phyloP scores from a whole-genome alignment of 2,888 invertebrate genomes.

The Nymphalis polychloros region DNA sequence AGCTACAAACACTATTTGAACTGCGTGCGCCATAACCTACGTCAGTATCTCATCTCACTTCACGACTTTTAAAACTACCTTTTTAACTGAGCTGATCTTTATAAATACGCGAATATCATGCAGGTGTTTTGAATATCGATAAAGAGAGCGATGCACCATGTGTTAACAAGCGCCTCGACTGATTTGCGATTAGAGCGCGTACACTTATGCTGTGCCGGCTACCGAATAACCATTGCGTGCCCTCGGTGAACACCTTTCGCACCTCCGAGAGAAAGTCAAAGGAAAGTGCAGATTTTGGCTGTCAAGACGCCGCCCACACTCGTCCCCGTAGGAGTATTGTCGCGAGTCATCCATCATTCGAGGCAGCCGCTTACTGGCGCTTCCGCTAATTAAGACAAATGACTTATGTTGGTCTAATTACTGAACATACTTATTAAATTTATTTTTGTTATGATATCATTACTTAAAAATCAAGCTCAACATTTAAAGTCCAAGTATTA shows the following conservation, averaged over 20 bases:
- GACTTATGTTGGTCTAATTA: conserved; percentile 22
- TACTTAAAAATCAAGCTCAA: background rate
- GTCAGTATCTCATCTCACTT: conserved; percentile 60
- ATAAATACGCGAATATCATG: conserved; percentile 69
- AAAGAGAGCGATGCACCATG: conserved; percentile 61
- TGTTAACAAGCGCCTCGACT: conserved; percentile 48
- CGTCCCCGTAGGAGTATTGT: conserved; percentile 75
- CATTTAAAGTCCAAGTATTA: too few relatives aligned
- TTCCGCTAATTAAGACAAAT: conserved; percentile 38
- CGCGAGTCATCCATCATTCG: conserved; percentile 75
- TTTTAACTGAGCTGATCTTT: conserved; percentile 55
- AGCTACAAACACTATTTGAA: conserved; percentile 61
- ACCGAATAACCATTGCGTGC: conserved; percentile 78
- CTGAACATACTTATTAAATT: background rate
- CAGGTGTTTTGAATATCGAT: conserved; percentile 78
- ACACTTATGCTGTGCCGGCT: conserved; percentile 77
- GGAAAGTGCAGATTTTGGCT: conserved; percentile 81
- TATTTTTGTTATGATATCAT: background rate
- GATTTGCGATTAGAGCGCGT: conserved; percentile 72
- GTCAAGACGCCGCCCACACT: conserved; percentile 76
- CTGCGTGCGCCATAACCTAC: conserved; percentile 59
- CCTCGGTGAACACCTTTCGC: conserved; percentile 78
- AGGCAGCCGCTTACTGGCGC: conserved; percentile 42
- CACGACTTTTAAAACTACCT: conserved; percentile 50
- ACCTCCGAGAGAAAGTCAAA: conserved; percentile 81